These are phyloP conservation scores for Amphiprion percula DNA, from an alignment of 2,113 vertebrate species.

Conservation along the genomic window DNA sequence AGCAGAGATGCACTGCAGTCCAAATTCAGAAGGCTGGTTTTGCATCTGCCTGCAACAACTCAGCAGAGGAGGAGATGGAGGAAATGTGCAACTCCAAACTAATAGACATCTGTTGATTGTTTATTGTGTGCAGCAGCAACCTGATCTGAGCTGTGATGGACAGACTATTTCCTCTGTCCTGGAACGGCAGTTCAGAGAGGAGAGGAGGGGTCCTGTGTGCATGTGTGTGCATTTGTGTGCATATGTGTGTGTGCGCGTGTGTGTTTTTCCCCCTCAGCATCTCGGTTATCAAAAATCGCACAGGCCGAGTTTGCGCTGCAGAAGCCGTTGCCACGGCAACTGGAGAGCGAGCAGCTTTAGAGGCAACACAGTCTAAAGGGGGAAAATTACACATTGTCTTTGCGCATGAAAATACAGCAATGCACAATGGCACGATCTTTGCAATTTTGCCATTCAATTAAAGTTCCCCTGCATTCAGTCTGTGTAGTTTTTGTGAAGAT, in stretches of 20 bases:
- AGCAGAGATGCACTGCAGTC: slow-evolving; percentile 47
- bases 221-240: slow-evolving; percentile 1
- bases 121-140: slow-evolving; percentile 16
- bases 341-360: slow-evolving; percentile 85
- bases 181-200: slow-evolving; percentile 6
- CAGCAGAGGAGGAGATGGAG: not conserved
- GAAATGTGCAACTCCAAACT: slow-evolving; percentile 19
- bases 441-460: not conserved
- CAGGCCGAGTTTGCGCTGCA: slow-evolving; percentile 85
- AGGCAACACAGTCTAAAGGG: slow-evolving; percentile 67
- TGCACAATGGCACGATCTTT: slow-evolving; percentile 19
- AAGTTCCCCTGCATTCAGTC: slow-evolving; percentile 11
- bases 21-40: slow-evolving; percentile 1
- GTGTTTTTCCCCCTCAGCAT: slow-evolving; percentile 45
- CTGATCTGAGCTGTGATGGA: slow-evolving; percentile 40
- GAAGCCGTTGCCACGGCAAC: slow-evolving; percentile 94
- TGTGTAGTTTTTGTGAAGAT: not conserved
- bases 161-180: slow-evolving; percentile 54
- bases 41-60: not conserved
- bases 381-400: slow-evolving; percentile 66
- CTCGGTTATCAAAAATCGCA: slow-evolving; percentile 77
- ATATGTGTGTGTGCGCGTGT: slow-evolving; percentile 6
- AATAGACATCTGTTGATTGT: slow-evolving; percentile 62
- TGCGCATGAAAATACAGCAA: slow-evolving; percentile 57
- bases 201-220: slow-evolving; percentile 28